Percentiles rank a stretch among this genome's conserved stretches.
Evolutionary conservation across 2,113 vertebrate species (phyloP).

Genomic region (Neoarius graeffei): DNA sequence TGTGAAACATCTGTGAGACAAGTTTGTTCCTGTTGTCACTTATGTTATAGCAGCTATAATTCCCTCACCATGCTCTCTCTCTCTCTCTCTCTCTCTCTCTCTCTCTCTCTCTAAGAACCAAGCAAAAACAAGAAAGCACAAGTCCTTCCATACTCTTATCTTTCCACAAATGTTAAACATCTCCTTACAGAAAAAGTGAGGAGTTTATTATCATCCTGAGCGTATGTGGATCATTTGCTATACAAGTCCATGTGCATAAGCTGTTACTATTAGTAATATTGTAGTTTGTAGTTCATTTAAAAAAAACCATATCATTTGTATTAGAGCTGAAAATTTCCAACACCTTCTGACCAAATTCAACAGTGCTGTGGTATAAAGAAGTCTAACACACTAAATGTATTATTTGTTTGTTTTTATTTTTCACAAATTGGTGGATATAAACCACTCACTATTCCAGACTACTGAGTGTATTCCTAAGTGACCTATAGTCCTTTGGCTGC

Average conservation of each 20-base stretch:
- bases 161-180: not conserved
- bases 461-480: conserved; percentile 48
- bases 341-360: not conserved
- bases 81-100: not conserved
- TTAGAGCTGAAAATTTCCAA: not conserved
- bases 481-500: conserved; percentile 52
- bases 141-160: not conserved
- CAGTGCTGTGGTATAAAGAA: not conserved
- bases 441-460: conserved; percentile 5
- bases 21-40: not conserved
- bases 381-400: not conserved
- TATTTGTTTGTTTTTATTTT: not conserved
- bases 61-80: not conserved
- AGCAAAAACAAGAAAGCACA: not conserved
- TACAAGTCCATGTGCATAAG: not conserved
- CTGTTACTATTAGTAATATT: not conserved
- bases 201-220: not conserved
- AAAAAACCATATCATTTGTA: no score
- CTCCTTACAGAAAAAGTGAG: not conserved
- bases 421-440: not conserved
- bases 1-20: not conserved
- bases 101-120: not conserved
- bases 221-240: not conserved
- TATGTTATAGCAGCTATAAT: not conserved
- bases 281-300: no score